phyloP scores from a whole-genome alignment of 2,888 invertebrate genomes.

The Trichogramma evanescens region DNA sequence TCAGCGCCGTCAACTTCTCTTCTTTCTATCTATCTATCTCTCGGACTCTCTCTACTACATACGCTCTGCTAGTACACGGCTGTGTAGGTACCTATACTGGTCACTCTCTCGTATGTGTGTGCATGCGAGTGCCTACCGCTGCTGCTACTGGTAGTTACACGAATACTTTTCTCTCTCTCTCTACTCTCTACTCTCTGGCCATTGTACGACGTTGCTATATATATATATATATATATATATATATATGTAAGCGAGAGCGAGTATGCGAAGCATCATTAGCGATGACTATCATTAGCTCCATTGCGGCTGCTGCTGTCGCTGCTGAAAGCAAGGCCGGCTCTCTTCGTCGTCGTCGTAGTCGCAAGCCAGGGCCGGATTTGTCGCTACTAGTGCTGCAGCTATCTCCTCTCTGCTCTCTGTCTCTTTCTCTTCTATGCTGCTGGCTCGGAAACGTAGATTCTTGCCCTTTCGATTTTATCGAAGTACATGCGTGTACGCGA shows the following conservation, averaged over 20 bases:
- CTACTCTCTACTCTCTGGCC: too few relatives aligned
- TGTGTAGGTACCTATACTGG: neutral
- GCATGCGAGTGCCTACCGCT: neutral
- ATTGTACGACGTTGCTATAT: too few relatives aligned
- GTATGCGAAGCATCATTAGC: slow-evolving; percentile 42
- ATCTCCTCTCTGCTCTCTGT: neutral
- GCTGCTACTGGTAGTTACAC: too few relatives aligned
- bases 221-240: too few relatives aligned
- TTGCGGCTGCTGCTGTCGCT: slow-evolving; percentile 37
- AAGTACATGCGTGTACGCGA: too few relatives aligned
- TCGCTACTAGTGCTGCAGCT: neutral
- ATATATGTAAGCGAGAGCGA: slow-evolving; percentile 26
- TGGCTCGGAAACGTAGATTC: too few relatives aligned
- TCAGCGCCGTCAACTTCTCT: too few relatives aligned
- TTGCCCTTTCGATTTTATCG: too few relatives aligned
- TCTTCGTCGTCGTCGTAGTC: too few relatives aligned
- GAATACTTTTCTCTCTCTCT: too few relatives aligned
- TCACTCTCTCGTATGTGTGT: neutral
- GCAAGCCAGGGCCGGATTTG: slow-evolving; percentile 5
- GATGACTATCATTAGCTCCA: slow-evolving; percentile 45
- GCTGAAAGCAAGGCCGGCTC: slow-evolving; percentile 34
- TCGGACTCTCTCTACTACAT: too few relatives aligned
- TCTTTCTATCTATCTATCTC: too few relatives aligned
- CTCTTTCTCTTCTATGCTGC: neutral
- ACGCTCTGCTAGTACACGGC: neutral